These are phyloP conservation scores for Atrichornis clamosus DNA, from an alignment of 2,113 vertebrate species.

Conservation along the genomic window DNA sequence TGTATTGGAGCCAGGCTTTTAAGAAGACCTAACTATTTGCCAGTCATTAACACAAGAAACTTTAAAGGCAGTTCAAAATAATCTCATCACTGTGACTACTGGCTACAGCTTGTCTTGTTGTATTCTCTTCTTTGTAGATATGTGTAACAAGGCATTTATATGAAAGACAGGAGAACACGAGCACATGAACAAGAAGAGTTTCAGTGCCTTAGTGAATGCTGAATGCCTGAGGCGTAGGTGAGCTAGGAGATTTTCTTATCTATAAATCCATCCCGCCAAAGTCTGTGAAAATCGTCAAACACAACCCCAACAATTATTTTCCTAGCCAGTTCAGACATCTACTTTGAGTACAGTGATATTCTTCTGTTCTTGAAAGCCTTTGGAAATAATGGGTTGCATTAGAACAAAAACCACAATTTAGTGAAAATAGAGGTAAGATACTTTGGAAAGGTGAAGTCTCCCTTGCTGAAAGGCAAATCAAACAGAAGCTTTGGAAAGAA, in stretches of 20 bases:
- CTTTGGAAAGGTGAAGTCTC: neutral
- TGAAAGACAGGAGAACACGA: neutral
- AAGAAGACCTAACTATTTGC: neutral
- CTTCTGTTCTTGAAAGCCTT: neutral
- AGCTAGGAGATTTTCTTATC: neutral
- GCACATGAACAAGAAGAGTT: neutral
- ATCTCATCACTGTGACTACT: neutral
- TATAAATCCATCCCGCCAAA: neutral
- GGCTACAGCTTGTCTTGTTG: neutral
- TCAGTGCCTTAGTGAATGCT: neutral
- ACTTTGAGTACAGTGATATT: neutral
- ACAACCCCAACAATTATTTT: neutral
- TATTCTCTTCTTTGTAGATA: neutral
- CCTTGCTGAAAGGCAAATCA: neutral
- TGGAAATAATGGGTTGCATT: neutral
- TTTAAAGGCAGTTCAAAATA: neutral
- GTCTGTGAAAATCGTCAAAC: neutral
- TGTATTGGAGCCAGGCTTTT: neutral
- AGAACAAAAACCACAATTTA: neutral
- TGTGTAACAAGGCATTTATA: neutral
- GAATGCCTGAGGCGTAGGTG: neutral
- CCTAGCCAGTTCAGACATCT: neutral
- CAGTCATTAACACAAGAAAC: slow-evolving; percentile 22
- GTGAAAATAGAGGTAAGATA: neutral
- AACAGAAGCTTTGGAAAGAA: neutral